Conservation (phyloP, 2,113 vertebrate genomes). For the Lycocorax pyrrhopterus region DNA sequence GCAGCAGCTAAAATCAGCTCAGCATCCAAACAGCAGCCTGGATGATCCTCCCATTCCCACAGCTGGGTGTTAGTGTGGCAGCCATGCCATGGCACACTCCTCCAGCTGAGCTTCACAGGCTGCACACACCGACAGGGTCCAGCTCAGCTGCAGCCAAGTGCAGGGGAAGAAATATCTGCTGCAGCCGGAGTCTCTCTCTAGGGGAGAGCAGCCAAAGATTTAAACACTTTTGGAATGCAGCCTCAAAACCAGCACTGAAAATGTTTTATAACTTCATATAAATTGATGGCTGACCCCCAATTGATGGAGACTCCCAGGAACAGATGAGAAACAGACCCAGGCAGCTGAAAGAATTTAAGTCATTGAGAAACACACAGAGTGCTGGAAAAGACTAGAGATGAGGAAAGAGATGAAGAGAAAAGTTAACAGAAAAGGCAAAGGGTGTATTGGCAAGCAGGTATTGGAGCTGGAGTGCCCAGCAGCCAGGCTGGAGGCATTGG, state of each 20-base stretch:
- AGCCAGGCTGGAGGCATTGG: background rate
- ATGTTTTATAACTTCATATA: background rate
- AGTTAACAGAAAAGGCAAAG: background rate
- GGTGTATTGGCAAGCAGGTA: background rate
- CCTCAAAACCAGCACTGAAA: background rate
- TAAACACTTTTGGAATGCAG: background rate
- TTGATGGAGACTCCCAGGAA: background rate
- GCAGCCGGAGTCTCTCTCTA: background rate
- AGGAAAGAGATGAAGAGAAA: background rate
- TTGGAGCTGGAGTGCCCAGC: background rate
- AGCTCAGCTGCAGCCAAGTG: background rate
- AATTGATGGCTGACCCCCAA: background rate
- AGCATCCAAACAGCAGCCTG: background rate
- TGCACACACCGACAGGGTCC: accelerated
- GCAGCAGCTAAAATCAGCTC: background rate
- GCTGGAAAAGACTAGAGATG: background rate
- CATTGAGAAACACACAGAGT: background rate
- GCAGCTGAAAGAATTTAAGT: background rate
- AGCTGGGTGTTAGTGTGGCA: background rate
- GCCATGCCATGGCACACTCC: accelerated
- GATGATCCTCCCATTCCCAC: background rate
- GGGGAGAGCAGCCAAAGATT: background rate
- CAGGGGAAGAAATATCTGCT: background rate
- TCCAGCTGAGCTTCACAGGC: background rate
- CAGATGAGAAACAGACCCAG: background rate